These are phyloP conservation scores for Schizopygopsis pylzovi DNA, from an alignment of 2,797 vertebrate genomes.

Conservation along the genomic window DNA sequence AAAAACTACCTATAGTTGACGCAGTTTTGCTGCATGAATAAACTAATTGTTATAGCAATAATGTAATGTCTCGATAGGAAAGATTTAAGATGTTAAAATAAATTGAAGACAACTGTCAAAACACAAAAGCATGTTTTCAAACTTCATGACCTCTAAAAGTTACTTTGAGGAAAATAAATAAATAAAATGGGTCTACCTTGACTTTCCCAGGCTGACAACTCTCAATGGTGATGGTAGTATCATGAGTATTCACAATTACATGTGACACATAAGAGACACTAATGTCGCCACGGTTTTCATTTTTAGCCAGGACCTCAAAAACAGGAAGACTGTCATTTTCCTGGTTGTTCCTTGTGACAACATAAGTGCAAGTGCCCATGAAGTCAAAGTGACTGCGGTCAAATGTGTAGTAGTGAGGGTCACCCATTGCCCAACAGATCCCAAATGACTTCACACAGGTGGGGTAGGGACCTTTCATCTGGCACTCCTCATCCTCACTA, in stretches of 20 bases:
- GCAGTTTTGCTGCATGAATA: no score
- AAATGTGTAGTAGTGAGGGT: constrained; percentile 79
- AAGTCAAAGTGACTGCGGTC: constrained; percentile 73
- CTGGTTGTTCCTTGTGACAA: constrained; percentile 73
- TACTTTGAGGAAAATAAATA: background rate
- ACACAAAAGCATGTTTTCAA: no score
- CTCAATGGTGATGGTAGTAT: constrained; percentile 65
- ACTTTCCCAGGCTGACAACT: constrained; percentile 74
- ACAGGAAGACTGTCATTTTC: constrained; percentile 60
- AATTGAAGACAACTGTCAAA: no score
- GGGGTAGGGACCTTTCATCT: constrained; percentile 54
- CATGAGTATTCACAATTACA: constrained; percentile 68
- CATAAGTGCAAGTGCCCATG: constrained; percentile 77
- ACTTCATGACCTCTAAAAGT: no score
- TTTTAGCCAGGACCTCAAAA: constrained; percentile 76
- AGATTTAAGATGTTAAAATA: no score
- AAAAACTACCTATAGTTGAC: no score
- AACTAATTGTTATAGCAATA: no score
- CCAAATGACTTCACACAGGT: constrained; percentile 61
- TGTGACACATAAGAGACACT: constrained; percentile 69
- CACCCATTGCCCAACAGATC: constrained; percentile 76
- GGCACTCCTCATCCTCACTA: constrained; percentile 4
- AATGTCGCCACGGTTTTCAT: constrained; percentile 71
- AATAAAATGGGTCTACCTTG: constrained; percentile 67
- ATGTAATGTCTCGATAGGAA: no score